Evolutionary conservation across 2,797 vertebrate genomes (phyloP).

Genomic region (Salmo trutta): DNA sequence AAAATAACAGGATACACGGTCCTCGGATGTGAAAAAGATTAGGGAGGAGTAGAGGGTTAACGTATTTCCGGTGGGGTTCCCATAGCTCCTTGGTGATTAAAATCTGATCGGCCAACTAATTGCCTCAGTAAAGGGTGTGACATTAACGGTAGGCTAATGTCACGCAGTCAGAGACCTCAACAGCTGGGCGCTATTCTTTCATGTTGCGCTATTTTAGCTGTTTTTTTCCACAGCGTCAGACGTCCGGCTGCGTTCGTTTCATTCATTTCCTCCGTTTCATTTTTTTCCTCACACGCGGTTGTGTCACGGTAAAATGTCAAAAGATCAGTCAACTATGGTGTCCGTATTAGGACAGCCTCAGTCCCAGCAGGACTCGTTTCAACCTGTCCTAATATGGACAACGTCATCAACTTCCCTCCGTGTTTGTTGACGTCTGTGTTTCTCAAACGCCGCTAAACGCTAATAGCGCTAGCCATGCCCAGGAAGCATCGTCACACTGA

Average conservation of each 20-base stretch:
- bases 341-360: neutral
- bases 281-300: constrained; percentile 60
- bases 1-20: neutral
- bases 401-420: constrained; percentile 26
- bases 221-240: constrained; percentile 1
- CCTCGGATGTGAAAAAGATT: neutral
- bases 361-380: neutral
- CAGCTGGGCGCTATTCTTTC: constrained; percentile 63
- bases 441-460: neutral
- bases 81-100: constrained; percentile 42
- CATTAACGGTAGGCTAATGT: constrained; percentile 71
- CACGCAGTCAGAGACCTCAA: constrained; percentile 59
- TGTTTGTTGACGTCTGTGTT: neutral
- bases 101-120: constrained; percentile 68
- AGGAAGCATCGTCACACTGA: neutral
- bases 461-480: neutral
- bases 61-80: constrained; percentile 30
- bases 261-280: constrained; percentile 44
- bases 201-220: constrained; percentile 48
- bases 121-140: constrained; percentile 68
- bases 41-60: neutral
- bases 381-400: neutral
- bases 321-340: constrained; percentile 41
- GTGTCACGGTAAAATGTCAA: constrained; percentile 15
- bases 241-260: neutral